Percentiles rank a stretch among this genome's conserved stretches.
phyloP scores from a whole-genome alignment of 2,888 invertebrate species.

The Hypselothyrea guttata region DNA sequence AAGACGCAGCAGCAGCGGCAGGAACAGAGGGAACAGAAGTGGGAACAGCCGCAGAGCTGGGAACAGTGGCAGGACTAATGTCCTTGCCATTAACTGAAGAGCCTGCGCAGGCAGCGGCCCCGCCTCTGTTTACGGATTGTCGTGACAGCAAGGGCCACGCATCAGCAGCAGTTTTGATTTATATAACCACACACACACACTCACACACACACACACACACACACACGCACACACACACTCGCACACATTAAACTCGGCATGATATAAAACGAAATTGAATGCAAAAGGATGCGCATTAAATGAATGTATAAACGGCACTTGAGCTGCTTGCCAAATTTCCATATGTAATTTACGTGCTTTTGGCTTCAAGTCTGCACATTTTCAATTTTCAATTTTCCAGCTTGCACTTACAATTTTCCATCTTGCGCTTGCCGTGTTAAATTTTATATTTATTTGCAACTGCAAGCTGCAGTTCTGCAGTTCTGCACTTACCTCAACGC shows the following conservation, averaged over 20 bases:
- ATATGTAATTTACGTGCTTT: conserved; percentile 9
- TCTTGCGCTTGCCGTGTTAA: too few relatives aligned
- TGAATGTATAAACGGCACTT: conserved; percentile 29
- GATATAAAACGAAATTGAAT: conserved; percentile 22
- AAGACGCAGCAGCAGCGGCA: conserved; percentile 26
- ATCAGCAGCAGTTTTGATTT: conserved; percentile 32
- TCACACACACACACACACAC: conserved; percentile 10
- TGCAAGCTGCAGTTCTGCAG: not conserved
- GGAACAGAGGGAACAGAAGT: too few relatives aligned
- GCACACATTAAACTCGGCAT: not conserved
- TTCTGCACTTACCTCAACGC: conserved; percentile 8
- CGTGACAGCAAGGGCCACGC: conserved; percentile 11
- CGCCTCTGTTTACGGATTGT: conserved; percentile 11
- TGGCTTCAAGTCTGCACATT: not conserved
- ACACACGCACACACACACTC: conserved; percentile 6
- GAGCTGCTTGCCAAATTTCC: conserved; percentile 3
- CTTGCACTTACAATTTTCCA: not conserved
- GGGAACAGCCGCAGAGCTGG: too few relatives aligned
- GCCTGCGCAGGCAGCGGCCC: not conserved
- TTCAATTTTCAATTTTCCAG: not conserved
- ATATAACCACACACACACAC: conserved; percentile 15
- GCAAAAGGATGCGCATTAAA: conserved; percentile 46
- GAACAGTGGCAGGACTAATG: conserved; percentile 48
- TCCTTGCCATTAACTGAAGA: conserved; percentile 41
- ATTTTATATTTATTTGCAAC: too few relatives aligned